These are phyloP conservation scores for Anableps anableps DNA, from an alignment of 2,797 vertebrate species.

Conservation along the genomic window DNA sequence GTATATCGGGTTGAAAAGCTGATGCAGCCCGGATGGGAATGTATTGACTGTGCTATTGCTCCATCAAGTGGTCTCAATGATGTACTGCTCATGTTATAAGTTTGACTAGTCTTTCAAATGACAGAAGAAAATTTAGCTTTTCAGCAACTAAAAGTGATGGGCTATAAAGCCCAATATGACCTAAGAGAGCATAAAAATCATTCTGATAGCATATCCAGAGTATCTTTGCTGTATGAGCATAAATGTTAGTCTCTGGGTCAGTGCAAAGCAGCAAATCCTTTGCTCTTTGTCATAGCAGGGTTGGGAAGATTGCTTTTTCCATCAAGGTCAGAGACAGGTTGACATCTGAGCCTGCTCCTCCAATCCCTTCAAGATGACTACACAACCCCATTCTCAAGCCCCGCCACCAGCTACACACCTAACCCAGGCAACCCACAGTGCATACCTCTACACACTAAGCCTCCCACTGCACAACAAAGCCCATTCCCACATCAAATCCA, in stretches of 20 bases:
- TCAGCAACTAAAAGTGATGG: neutral
- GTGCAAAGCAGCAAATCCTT: slow-evolving; percentile 63
- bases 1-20: slow-evolving; percentile 34
- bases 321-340: slow-evolving; percentile 79
- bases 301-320: slow-evolving; percentile 77
- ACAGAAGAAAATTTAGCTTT: neutral
- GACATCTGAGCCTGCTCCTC: slow-evolving; percentile 63
- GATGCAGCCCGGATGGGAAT: slow-evolving; percentile 21
- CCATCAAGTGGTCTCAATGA: slow-evolving; percentile 74
- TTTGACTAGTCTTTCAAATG: slow-evolving; percentile 22
- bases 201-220: slow-evolving; percentile 14
- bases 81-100: slow-evolving; percentile 37
- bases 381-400: slow-evolving; percentile 37
- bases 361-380: slow-evolving; percentile 58
- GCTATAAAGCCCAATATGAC: slow-evolving; percentile 12
- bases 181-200: slow-evolving; percentile 22
- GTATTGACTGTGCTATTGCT: slow-evolving; percentile 55
- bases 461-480: slow-evolving; percentile 56
- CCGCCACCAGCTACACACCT: slow-evolving; percentile 42
- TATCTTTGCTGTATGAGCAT: slow-evolving; percentile 43
- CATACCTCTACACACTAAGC: slow-evolving; percentile 36
- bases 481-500: slow-evolving; percentile 71
- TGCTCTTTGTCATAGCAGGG: slow-evolving; percentile 57
- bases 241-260: slow-evolving; percentile 49
- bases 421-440: slow-evolving; percentile 20